Conservation (phyloP, 2,888 invertebrate genomes). For the Idaea dimidiata region DNA sequence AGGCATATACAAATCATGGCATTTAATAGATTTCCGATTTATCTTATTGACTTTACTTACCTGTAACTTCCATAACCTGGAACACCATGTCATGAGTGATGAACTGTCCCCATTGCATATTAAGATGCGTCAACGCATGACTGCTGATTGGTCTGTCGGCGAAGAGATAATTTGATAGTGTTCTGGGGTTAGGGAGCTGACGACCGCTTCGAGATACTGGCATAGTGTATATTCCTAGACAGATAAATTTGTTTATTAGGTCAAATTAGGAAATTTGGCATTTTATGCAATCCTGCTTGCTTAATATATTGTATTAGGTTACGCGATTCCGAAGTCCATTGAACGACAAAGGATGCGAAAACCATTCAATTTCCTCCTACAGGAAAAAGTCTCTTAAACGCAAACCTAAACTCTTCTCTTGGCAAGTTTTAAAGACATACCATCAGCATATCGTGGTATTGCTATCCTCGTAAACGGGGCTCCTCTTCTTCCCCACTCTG, state of each 20-base stretch:
- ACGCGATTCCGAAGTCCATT: not conserved
- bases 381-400: not conserved
- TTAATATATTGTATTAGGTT: too few relatives aligned
- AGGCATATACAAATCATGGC: not conserved
- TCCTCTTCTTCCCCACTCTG: slow-evolving; percentile 84
- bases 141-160: slow-evolving; percentile 73
- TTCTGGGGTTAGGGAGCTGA: slow-evolving; percentile 83
- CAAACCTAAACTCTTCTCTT: slow-evolving; percentile 2
- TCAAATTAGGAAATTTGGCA: not conserved
- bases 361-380: not conserved
- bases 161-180: slow-evolving; percentile 83
- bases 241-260: not conserved
- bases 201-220: slow-evolving; percentile 76
- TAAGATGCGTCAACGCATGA: slow-evolving; percentile 76
- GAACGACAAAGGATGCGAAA: not conserved
- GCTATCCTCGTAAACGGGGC: slow-evolving; percentile 81
- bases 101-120: slow-evolving; percentile 88
- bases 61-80: slow-evolving; percentile 82
- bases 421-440: slow-evolving; percentile 46
- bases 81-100: slow-evolving; percentile 85
- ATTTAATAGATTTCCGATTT: not conserved
- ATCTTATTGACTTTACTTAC: slow-evolving; percentile 39
- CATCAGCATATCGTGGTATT: slow-evolving; percentile 82
- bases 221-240: slow-evolving; percentile 72
- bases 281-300: not conserved